Percentiles rank a stretch among this genome's conserved stretches.
phyloP scores from a whole-genome alignment of 2,888 invertebrate species.

The Andrena minutula region DNA sequence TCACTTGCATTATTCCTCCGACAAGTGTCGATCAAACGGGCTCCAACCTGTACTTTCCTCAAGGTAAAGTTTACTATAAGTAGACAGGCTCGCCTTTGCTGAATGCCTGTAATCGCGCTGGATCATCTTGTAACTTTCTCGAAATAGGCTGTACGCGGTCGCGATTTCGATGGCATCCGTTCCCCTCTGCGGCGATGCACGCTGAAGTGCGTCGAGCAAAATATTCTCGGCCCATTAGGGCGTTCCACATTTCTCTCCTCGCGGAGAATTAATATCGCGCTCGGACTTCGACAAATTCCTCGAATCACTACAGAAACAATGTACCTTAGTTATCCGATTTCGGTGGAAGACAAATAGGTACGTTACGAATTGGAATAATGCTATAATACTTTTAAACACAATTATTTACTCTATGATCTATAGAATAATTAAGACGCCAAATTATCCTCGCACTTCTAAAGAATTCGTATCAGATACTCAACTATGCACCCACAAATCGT shows the following conservation, averaged over 20 bases:
- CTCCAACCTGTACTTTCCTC: conserved; percentile 15
- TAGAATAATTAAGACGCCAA: too few relatives aligned
- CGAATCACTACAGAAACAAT: neutral
- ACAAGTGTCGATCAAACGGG: conserved; percentile 23
- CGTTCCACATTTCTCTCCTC: neutral
- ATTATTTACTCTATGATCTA: too few relatives aligned
- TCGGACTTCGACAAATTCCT: neutral
- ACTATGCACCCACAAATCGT: too few relatives aligned
- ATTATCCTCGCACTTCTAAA: too few relatives aligned
- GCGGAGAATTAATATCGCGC: neutral
- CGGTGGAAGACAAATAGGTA: too few relatives aligned
- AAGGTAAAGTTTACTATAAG: conserved; percentile 38
- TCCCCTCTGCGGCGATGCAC: conserved; percentile 16
- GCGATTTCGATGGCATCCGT: conserved; percentile 48
- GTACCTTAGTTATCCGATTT: neutral
- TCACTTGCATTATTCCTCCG: neutral
- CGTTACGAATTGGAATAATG: neutral
- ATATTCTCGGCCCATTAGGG: neutral
- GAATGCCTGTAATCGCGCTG: conserved; percentile 37
- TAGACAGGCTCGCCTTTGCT: conserved; percentile 14
- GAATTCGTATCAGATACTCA: too few relatives aligned
- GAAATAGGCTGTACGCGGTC: conserved; percentile 56
- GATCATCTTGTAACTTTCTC: conserved; percentile 56
- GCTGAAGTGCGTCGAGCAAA: conserved; percentile 7
- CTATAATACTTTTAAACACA: too few relatives aligned